Base-by-base conservation (phyloP, 2,113 vertebrate species). In the Vicugna pacos region DNA sequence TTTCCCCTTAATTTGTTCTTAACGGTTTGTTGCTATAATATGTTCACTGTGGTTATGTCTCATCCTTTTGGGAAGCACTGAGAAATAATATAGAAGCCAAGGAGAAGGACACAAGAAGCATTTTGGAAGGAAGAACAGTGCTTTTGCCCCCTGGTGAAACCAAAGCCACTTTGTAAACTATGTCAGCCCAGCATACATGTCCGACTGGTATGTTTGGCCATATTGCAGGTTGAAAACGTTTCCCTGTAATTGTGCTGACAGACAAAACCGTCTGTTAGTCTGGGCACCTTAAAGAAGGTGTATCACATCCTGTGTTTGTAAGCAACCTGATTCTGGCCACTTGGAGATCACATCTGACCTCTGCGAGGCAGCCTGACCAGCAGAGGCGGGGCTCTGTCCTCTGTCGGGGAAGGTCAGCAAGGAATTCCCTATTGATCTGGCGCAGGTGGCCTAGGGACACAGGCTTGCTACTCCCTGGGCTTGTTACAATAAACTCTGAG, bases 281-380 rank as follows among this genome's bases (percentile, higher is more conserved):
- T 84, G 96, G 79, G 90, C 3, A 0, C 69, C 75, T 93, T 85
- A 42, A 88, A 95, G 87, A 50, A 93, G 75, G 30, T 87, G 15
- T 87, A 75, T 92, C 70, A 60, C 58, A 67, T 95, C 76, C 62
- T 35, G 2, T 20, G 52, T 96, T 48, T 64, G 28, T 69, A 81
- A 93, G 28, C 70, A 46, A 95, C 72, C 72, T 26, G 8, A 48
- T 42, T 64, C 79, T 60, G 32, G 11, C 69, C 20, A 19, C 48
- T 42, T 5, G 1, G 56, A 14, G 12, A 19, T 80, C 42, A 16
- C 64, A 70, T 56, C 56, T 94, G 73, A 94, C 76, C 58, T 67
- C 38, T 0, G 0, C 5, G 35, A 60, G 14, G n/a, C 30, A 77
- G 30, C 38, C 38, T 32, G 58, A 46, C 19, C 1, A 42, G 24